A percentile compares a stretch with the other conserved stretches of the same genome.
These are phyloP conservation scores for Bombus cullumanus DNA, from an alignment of 1,140 invertebrate genomes.

Conservation along the genomic window DNA sequence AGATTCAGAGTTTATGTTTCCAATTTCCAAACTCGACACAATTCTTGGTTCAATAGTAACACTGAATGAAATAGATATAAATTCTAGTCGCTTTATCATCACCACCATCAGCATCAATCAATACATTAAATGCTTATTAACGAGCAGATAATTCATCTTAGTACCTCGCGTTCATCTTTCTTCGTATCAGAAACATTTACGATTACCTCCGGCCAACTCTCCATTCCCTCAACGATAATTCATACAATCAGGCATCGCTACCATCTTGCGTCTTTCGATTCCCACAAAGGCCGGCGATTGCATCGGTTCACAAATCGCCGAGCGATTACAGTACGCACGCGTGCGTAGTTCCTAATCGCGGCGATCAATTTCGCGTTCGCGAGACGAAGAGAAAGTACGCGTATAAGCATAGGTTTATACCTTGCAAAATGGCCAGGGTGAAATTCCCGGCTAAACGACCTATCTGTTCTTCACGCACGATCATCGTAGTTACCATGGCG, in stretches of 20 bases:
- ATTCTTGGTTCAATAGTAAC: neutral
- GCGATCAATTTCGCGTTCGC: slow-evolving; percentile 17
- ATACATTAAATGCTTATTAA: neutral
- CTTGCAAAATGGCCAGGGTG: neutral
- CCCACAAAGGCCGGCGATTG: neutral
- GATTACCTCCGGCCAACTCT: neutral
- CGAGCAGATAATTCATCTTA: neutral
- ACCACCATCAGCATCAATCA: neutral
- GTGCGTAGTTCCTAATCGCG: neutral
- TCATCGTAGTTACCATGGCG: neutral
- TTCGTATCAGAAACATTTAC: neutral
- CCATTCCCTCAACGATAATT: neutral
- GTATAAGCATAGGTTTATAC: neutral
- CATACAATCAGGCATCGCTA: neutral
- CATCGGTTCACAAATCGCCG: neutral
- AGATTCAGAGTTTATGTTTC: neutral
- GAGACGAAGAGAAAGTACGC: neutral
- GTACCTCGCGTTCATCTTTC: neutral
- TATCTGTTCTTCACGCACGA: neutral
- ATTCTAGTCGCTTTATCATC: neutral
- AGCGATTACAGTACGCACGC: neutral
- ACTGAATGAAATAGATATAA: neutral
- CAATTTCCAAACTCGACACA: neutral
- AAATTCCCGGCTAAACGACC: neutral
- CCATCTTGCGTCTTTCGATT: neutral